Conservation (phyloP, 1,140 invertebrate species). For the Drosophila paulistorum region DNA sequence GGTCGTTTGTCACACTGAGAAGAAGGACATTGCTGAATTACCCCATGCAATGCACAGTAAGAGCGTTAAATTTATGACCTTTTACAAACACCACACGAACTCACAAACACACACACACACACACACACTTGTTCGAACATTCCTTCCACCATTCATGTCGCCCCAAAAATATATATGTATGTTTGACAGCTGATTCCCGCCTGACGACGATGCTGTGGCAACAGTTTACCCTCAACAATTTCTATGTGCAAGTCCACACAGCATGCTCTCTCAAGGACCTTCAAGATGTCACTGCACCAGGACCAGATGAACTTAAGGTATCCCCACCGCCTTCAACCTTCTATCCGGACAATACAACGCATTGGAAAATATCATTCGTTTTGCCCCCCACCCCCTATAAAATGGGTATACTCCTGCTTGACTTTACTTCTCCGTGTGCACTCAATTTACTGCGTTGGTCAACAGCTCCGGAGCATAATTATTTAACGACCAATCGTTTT, state of each 20-base stretch:
- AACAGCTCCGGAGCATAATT: slow-evolving; percentile 70
- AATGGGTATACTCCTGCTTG: slow-evolving; percentile 62
- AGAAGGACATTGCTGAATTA: slow-evolving; percentile 67
- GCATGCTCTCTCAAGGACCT: slow-evolving; percentile 54
- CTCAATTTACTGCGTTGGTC: slow-evolving; percentile 72
- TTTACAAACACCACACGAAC: not conserved
- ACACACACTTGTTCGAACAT: not conserved
- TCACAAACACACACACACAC: slow-evolving; percentile 8
- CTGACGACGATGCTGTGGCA: slow-evolving; percentile 44
- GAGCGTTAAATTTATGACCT: slow-evolving; percentile 52
- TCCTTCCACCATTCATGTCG: not conserved
- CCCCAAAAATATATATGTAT: slow-evolving; percentile 5
- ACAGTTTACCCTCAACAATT: slow-evolving; percentile 59
- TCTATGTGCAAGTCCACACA: slow-evolving; percentile 72
- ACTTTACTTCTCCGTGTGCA: slow-evolving; percentile 60
- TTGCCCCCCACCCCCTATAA: slow-evolving; percentile 54
- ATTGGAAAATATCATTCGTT: slow-evolving; percentile 55
- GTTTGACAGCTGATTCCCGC: slow-evolving; percentile 37
- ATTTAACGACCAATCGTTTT: slow-evolving; percentile 76
- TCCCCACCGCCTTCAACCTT: slow-evolving; percentile 66
- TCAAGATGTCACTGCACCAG: slow-evolving; percentile 33
- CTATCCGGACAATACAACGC: slow-evolving; percentile 50
- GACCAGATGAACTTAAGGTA: slow-evolving; percentile 30
- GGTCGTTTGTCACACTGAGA: slow-evolving; percentile 70
- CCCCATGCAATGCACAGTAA: slow-evolving; percentile 32